Conservation (phyloP, 2,888 invertebrate species). For the Macaria liturata region DNA sequence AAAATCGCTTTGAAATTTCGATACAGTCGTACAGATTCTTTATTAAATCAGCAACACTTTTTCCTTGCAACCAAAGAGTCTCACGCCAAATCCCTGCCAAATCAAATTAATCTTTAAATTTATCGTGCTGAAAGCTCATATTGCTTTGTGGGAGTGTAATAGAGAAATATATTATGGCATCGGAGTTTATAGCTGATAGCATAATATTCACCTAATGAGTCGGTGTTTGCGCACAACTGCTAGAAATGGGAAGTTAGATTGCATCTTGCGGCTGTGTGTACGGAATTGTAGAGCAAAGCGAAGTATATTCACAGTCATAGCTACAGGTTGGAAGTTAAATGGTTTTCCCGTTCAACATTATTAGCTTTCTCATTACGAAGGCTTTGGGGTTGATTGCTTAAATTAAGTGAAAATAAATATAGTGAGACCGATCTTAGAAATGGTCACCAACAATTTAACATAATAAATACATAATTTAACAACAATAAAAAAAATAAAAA, state of each 20-base stretch:
- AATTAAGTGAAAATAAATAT: too few relatives aligned
- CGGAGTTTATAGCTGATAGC: slow-evolving; percentile 35
- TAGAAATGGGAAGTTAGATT: slow-evolving; percentile 30
- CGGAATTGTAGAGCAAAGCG: slow-evolving; percentile 1
- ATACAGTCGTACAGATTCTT: slow-evolving; percentile 33
- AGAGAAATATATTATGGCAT: slow-evolving; percentile 32
- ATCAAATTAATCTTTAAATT: too few relatives aligned
- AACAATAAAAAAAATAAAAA: too few relatives aligned
- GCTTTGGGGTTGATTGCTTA: slow-evolving; percentile 5
- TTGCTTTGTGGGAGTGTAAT: background rate
- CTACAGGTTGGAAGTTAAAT: slow-evolving; percentile 5
- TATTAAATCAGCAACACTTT: slow-evolving; percentile 31
- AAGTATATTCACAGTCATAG: slow-evolving; percentile 5
- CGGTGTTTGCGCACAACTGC: slow-evolving; percentile 35
- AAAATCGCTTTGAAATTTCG: slow-evolving; percentile 30
- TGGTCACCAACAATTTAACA: too few relatives aligned
- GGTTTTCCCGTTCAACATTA: slow-evolving; percentile 9
- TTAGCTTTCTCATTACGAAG: slow-evolving; percentile 11
- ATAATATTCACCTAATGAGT: slow-evolving; percentile 43
- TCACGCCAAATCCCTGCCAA: background rate
- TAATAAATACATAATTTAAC: too few relatives aligned
- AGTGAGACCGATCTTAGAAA: too few relatives aligned
- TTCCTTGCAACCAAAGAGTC: slow-evolving; percentile 12
- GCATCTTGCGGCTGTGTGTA: slow-evolving; percentile 21
- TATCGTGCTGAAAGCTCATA: too few relatives aligned